Evolutionary conservation across 64 coral and sea anemone species (phyloP), one percentile per base, ranked within the genome.

Genomic region (Orbicella faveolata): DNA sequence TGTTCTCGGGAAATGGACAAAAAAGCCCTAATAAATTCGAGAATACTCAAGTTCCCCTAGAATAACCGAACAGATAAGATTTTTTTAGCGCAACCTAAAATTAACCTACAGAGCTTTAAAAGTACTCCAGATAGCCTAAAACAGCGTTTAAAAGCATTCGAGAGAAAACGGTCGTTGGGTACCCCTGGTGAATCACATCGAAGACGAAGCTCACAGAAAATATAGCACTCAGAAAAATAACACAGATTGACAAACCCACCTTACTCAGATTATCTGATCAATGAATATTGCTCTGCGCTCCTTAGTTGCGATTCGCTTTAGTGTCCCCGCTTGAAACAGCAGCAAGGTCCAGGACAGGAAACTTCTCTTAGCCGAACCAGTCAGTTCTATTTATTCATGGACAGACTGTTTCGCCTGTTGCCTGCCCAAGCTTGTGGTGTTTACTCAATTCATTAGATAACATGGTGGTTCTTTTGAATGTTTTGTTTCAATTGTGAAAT

Each of bases 401-500:
- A 36, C 44, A 33, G 63, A 68, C 34, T 68, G 35, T 84, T 84
- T 37, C 6, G 63, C 34, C 36, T 23, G 36, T 67, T 67, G 62
- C 80, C 57, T 83, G 80, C 17, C 80, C 57, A 44, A 70, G 39
- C 81, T 52, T 70, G 81, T 9, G 21, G 13, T 59, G 55, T 25
- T 23, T 35, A 37, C 0, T 72, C 65, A 85, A 85, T 85, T 85
- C 82, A 85, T 85, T 70, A 85, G 34, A 85, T 25, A 23, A 44
- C 25, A n/a, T 52, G 64, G 37, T 72, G 17, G 39, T 53, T 73
- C 82, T 21, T 16, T 85, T 84, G 63, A 67, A 84, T 67, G 62
- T 73, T 70, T 73, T 52, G 82, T 85, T 26, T 70, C 21, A 72
- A 23, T 73, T 65, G 82, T 39, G 66, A 52, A 85, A 73, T 30